These are phyloP conservation scores for Electrona antarctica DNA, from an alignment of 2,113 vertebrate species.

Conservation along the genomic window DNA sequence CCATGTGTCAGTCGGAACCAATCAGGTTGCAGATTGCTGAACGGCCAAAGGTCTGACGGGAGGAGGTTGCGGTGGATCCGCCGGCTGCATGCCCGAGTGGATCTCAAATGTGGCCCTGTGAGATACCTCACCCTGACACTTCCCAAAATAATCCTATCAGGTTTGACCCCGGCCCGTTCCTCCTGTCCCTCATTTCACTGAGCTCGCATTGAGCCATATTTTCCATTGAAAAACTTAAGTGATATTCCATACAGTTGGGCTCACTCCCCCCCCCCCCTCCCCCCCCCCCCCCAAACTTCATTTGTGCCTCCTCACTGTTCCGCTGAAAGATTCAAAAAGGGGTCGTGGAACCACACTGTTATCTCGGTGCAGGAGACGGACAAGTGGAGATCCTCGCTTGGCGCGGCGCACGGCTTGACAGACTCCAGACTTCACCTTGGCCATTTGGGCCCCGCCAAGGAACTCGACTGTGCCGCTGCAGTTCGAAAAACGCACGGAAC, in stretches of 20 bases:
- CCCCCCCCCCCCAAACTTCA: not conserved
- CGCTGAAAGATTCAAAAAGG: conserved; percentile 62
- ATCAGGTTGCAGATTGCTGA: conserved; percentile 12
- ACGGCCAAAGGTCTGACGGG: conserved; percentile 2
- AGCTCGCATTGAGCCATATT: conserved; percentile 64
- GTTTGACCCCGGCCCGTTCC: conserved; percentile 48
- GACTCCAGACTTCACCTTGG: conserved; percentile 70
- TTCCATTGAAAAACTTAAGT: conserved; percentile 73
- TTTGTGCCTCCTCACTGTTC: conserved; percentile 37
- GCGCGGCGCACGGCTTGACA: conserved; percentile 58
- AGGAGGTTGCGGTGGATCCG: conserved; percentile 17
- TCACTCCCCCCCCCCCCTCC: conserved; percentile 4
- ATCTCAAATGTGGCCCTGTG: conserved; percentile 9
- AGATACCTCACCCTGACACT: conserved; percentile 24
- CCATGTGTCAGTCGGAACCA: conserved; percentile 30
- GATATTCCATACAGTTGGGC: conserved; percentile 69
- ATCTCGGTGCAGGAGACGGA: conserved; percentile 62
- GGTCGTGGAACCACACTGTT: conserved; percentile 47
- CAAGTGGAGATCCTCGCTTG: conserved; percentile 64
- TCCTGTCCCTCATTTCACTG: conserved; percentile 37
- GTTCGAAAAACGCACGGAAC: conserved; percentile 54
- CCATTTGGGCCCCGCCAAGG: conserved; percentile 50
- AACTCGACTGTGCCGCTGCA: conserved; percentile 53
- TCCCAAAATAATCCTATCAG: conserved; percentile 52
- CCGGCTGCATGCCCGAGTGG: conserved; percentile 8